These are phyloP conservation scores for Corythaixoides concolor DNA, from an alignment of 2,113 vertebrate genomes.

Conservation along the genomic window DNA sequence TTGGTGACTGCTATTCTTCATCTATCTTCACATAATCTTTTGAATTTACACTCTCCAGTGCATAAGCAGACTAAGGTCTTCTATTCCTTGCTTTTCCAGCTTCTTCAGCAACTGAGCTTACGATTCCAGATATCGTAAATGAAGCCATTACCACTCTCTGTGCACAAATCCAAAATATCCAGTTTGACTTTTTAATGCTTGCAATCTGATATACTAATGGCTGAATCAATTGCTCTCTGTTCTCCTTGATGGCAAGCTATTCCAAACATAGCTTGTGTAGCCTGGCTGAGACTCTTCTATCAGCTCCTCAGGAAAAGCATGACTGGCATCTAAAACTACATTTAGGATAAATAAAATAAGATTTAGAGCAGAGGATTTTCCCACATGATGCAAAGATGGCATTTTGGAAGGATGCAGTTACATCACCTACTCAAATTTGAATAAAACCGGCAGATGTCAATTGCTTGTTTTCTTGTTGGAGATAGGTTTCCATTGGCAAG, in stretches of 20 bases:
- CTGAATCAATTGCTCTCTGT: neutral
- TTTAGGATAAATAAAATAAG: neutral
- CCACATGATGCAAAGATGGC: rapidly evolving
- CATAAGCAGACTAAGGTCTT: neutral
- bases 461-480: neutral
- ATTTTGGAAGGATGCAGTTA: neutral
- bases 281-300: neutral
- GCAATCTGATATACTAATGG: neutral
- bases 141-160: neutral
- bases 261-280: neutral
- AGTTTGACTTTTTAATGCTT: neutral
- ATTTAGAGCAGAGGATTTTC: neutral
- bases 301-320: neutral
- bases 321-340: neutral
- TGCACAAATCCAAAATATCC: neutral
- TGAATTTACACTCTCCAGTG: neutral
- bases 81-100: neutral
- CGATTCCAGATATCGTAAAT: neutral
- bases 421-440: neutral
- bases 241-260: neutral
- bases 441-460: neutral
- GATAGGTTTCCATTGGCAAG: neutral
- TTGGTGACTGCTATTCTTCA: neutral
- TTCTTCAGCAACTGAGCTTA: neutral
- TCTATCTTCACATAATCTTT: neutral